Evolutionary conservation across 2,113 vertebrate genomes (phyloP), one percentile per base, ranked within the genome.

Genomic region (Microcebus griseorufus): DNA sequence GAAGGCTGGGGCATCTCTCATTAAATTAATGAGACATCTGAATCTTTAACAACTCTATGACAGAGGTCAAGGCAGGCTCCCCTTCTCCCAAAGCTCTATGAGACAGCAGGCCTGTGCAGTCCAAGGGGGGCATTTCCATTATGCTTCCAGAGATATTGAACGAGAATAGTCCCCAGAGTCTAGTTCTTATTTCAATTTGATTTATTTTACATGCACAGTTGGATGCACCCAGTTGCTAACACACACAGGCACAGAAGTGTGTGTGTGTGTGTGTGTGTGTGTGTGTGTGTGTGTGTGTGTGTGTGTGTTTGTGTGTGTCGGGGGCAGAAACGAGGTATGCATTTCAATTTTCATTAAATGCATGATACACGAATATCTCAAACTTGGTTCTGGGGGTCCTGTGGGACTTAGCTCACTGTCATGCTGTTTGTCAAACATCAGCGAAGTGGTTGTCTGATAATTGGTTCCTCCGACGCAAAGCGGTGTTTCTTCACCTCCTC

Each of bases 181-280:
- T 90, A 80, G 69, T 69, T 95, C 72, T 92, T 79, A 91, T 70
- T 94, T 96, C 88, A 73, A n/a, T 92, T 72, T 93, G 93, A 96
- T 96, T 96, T 89, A 96, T 93, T 92, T 96, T 53, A 72, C 34
- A 67, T 5, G 42, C 65, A 76, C 25, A 34, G 69, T 42, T 67
- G 81, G 78, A 69, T 73, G 62, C 10, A 81, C 53, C 65, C 53
- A 9, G 8, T 78, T 58, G 82, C 62, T 45, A 88, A 67, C 16
- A 51, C 55, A 78, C 39, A n/a, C 51, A 37, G 37, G 37, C 37
- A 37, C 37, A 37, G 37, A 37, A 37, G 37, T 37, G 23, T 42
- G 58, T 55, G 65, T 2, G 9, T 2, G n/a, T n/a, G n/a, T n/a
- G n/a, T n/a, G n/a, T n/a, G n/a, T n/a, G n/a, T n/a, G n/a, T n/a